Conservation (phyloP, 2,113 vertebrate genomes). For the Struthidea cinerea region DNA sequence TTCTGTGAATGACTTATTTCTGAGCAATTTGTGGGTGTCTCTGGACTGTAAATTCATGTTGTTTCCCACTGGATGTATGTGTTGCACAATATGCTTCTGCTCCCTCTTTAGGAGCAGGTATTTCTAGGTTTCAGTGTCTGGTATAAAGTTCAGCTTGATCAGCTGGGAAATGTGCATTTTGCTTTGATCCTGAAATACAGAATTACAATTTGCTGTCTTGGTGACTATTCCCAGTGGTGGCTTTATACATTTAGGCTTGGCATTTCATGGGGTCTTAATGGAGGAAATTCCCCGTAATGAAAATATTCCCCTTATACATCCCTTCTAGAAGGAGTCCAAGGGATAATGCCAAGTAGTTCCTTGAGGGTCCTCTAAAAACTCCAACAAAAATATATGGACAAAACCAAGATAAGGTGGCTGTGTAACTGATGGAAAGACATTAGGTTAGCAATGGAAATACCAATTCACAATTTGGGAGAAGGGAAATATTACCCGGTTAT, state of each 20-base stretch:
- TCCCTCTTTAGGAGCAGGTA: background rate
- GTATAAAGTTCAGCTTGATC: background rate
- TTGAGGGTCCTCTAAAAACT: background rate
- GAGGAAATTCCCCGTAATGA: background rate
- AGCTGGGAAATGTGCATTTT: background rate
- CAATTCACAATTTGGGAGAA: background rate
- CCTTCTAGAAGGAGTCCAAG: background rate
- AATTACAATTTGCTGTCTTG: background rate
- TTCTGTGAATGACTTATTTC: background rate
- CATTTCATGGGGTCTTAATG: background rate
- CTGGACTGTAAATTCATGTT: background rate
- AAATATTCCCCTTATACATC: background rate
- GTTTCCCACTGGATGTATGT: background rate
- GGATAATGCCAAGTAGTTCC: background rate
- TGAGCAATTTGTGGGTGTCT: background rate
- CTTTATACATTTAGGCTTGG: background rate
- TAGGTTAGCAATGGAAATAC: background rate
- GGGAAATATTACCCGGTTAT: background rate
- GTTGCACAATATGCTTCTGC: background rate
- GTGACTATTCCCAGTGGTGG: background rate
- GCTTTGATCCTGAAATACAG: background rate
- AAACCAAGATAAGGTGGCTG: background rate
- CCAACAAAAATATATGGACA: background rate
- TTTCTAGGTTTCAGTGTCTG: background rate
- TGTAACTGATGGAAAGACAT: background rate